These are phyloP conservation scores for Platycheirus rosarum DNA, from an alignment of 2,888 invertebrate genomes.

Conservation along the genomic window DNA sequence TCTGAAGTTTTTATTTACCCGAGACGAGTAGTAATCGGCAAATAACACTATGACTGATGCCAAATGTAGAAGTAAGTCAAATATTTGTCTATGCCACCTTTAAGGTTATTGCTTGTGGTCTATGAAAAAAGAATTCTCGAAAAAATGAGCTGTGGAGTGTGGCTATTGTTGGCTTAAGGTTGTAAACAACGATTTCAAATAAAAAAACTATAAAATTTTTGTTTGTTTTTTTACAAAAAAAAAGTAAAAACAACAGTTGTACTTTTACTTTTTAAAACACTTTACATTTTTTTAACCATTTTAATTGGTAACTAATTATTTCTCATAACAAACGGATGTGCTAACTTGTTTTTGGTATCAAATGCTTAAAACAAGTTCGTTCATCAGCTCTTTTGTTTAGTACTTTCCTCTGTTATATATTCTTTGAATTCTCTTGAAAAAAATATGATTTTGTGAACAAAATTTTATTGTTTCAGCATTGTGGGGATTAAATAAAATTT, in stretches of 20 bases:
- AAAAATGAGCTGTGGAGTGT: slow-evolving; percentile 19
- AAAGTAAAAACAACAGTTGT: background rate
- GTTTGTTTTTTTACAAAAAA: no score
- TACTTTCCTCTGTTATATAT: no score
- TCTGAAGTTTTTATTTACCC: slow-evolving; percentile 40
- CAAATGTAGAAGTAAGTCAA: slow-evolving; percentile 71
- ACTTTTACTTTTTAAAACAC: slow-evolving; percentile 5
- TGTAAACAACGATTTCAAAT: no score
- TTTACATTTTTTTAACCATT: background rate
- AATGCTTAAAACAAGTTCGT: slow-evolving; percentile 15
- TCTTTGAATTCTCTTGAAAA: no score
- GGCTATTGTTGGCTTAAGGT: background rate
- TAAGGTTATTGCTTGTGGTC: slow-evolving; percentile 37
- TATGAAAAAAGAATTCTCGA: background rate
- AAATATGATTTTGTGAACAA: no score
- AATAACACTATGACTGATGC: slow-evolving; percentile 41
- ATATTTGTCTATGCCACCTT: slow-evolving; percentile 58
- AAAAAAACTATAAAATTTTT: no score
- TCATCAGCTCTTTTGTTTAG: slow-evolving; percentile 23
- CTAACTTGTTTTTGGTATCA: background rate
- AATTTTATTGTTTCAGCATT: no score
- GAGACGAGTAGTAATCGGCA: slow-evolving; percentile 32
- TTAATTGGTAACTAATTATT: background rate
- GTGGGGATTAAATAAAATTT: no score
- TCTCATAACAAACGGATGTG: background rate